Evolutionary conservation across 2,113 vertebrate genomes (phyloP), one percentile per base, ranked within the genome.

Genomic region (Ranitomeya variabilis): DNA sequence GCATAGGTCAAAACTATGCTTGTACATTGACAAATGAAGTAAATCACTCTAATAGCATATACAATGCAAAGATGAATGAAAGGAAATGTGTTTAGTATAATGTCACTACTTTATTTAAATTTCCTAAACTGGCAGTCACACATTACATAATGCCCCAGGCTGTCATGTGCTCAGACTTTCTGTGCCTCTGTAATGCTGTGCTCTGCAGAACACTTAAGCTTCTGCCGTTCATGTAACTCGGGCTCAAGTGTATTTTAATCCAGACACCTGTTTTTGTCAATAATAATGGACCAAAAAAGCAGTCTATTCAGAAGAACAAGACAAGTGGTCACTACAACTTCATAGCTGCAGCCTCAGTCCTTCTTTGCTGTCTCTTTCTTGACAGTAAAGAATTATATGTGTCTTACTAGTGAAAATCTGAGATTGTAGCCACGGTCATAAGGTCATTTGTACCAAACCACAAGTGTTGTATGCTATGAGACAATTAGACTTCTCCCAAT

Each of bases 211-310:
- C 74, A 78, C 85, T 86, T 86, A 86, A 86, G 85, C 85, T 79
- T 78, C 59, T 62, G 59, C 60, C 52, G 12, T 86, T 86, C 74
- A 64, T 86, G 76, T 78, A 79, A 66, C 74, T 54, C 7, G 54
- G 26, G 51, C 57, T 57, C 64, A n/a, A 7, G 60, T 79, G 59
- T 86, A 86, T 86, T 79, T 86, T 86, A 45, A 86, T 86, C 74
- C 85, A 51, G 21, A 23, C 85, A 86, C 57, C 85, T 86, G 85
- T 79, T 86, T 62, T 66, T 79, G 85, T 86, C 85, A 86, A 11
- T 86, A 64, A 54, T 59, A 86, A 86, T 64, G 57, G 52, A 66
- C 57, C 77, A 60, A 78, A 78, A 78, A 86, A 86, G 73, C 57
- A 52, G 71, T 19, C 19, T 21, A 31, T 79, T 23, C 26, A 10